Conservation (phyloP, 2,888 invertebrate genomes). For the Drosophila infuscata region DNA sequence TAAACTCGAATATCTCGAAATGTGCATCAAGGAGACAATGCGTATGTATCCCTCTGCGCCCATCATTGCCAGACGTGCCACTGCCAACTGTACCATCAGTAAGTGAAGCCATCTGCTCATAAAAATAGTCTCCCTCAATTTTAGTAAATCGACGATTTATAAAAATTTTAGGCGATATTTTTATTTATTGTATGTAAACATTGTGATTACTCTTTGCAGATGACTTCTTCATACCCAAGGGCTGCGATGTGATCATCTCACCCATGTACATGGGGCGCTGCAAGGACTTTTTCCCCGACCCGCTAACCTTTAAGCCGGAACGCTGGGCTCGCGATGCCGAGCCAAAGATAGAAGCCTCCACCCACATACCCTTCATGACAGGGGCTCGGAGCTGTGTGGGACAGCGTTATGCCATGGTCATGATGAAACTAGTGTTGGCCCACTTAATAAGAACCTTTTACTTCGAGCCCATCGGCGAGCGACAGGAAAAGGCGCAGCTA, state of each 20-base stretch:
- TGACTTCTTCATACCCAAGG: conserved; percentile 66
- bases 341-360: conserved; percentile 60
- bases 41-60: conserved; percentile 74
- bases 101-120: neutral
- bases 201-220: conserved; percentile 29
- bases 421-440: conserved; percentile 63
- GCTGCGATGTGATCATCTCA: conserved; percentile 62
- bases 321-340: conserved; percentile 66
- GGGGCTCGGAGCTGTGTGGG: conserved; percentile 65
- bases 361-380: conserved; percentile 67
- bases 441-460: conserved; percentile 58
- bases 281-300: conserved; percentile 65
- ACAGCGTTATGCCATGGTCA: conserved; percentile 70
- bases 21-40: conserved; percentile 75
- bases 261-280: conserved; percentile 71
- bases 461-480: conserved; percentile 57
- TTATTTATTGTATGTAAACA: neutral
- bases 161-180: neutral
- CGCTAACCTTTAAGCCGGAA: conserved; percentile 54
- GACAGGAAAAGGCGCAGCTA: conserved; percentile 54
- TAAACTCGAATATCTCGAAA: conserved; percentile 68
- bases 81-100: conserved; percentile 64
- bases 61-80: conserved; percentile 51
- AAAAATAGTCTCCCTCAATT: neutral
- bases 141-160: too few species aligned